Conservation (phyloP, 2,888 invertebrate genomes). For the Hyposoter dolosus region DNA sequence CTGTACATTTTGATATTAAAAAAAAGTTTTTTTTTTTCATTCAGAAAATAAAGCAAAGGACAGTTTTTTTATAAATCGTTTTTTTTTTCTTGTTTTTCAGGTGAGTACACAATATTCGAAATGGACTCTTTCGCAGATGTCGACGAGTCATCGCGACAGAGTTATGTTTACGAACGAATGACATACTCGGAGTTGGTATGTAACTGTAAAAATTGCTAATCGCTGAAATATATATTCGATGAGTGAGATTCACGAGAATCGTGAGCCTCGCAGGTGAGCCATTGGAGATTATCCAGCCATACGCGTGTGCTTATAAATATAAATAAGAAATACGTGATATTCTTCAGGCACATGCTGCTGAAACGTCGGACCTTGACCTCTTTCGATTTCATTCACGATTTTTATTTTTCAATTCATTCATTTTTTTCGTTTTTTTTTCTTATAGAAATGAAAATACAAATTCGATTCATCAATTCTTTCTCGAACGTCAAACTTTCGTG, state of each 20-base stretch:
- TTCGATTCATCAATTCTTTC: neutral
- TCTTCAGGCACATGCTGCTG: neutral
- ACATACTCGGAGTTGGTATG: slow-evolving; percentile 57
- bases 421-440: neutral
- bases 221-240: slow-evolving; percentile 52
- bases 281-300: neutral
- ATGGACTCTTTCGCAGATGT: slow-evolving; percentile 45
- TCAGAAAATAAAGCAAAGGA: neutral
- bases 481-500: neutral
- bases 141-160: slow-evolving; percentile 34
- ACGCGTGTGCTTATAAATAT: neutral
- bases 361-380: neutral
- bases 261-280: slow-evolving; percentile 44
- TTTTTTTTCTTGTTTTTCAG: slow-evolving; percentile 76
- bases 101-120: slow-evolving; percentile 74
- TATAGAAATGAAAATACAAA: neutral
- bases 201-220: slow-evolving; percentile 58
- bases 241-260: slow-evolving; percentile 45
- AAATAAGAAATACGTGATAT: neutral
- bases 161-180: slow-evolving; percentile 38
- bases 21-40: neutral
- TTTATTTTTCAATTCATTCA: neutral
- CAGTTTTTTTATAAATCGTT: neutral
- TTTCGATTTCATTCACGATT: slow-evolving; percentile 1
- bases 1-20: neutral